Conservation (phyloP, 2,888 invertebrate species). For the Ophonus ardosiacus region DNA sequence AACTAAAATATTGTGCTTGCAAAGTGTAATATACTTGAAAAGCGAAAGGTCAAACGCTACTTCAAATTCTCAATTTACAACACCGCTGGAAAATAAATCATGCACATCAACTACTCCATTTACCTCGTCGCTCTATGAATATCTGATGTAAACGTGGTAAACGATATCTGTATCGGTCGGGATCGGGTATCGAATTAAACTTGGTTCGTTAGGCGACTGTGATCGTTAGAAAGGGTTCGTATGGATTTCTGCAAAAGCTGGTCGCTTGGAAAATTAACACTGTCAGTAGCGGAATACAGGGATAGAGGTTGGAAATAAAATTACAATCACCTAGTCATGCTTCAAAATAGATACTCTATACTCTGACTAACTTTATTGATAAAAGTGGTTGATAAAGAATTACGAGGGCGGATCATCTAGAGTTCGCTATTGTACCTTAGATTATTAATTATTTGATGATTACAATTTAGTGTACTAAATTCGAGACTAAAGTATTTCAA, state of each 20-base stretch:
- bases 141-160: conserved; percentile 31
- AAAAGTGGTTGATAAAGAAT: no score
- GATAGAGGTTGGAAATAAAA: conserved; percentile 6
- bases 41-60: background rate
- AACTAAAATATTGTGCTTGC: background rate
- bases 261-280: conserved; percentile 50
- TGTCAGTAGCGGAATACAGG: background rate
- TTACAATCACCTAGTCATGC: conserved; percentile 10
- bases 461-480: no score
- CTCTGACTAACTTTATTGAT: background rate
- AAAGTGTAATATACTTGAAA: background rate
- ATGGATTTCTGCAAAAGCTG: conserved; percentile 17
- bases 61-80: background rate
- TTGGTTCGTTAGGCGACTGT: conserved; percentile 45
- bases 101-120: background rate
- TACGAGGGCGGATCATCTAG: no score
- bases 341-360: background rate
- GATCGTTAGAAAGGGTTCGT: conserved; percentile 41
- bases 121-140: background rate
- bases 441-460: no score
- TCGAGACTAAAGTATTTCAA: no score
- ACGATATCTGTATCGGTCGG: conserved; percentile 21
- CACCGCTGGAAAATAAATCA: background rate
- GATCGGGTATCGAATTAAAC: conserved; percentile 44
- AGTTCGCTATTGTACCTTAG: no score